Percentiles rank a stretch among this genome's conserved stretches.
Conservation (phyloP, 2,888 invertebrate species). For the Oithona nana region DNA sequence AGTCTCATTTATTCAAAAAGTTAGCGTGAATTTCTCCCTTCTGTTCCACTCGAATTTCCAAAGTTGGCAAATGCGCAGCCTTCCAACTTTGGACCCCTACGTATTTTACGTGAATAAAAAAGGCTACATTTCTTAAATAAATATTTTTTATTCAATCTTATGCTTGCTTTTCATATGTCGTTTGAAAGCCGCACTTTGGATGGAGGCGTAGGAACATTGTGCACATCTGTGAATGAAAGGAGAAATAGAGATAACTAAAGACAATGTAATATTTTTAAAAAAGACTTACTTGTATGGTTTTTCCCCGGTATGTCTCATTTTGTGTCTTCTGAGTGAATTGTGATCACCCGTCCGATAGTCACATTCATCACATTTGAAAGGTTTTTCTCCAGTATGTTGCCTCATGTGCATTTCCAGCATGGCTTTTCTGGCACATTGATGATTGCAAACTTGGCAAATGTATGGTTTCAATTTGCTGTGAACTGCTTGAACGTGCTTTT, state of each 20-base stretch:
- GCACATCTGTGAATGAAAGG: constrained; percentile 44
- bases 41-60: too few relatives aligned
- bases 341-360: constrained; percentile 53
- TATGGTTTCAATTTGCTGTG: constrained; percentile 46
- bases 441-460: constrained; percentile 45
- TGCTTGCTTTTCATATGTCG: constrained; percentile 58
- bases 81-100: too few relatives aligned
- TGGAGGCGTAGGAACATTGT: constrained; percentile 55
- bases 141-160: constrained; percentile 19
- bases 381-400: constrained; percentile 54
- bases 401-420: constrained; percentile 46
- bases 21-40: too few relatives aligned
- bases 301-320: constrained; percentile 51
- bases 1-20: too few relatives aligned
- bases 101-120: too few relatives aligned
- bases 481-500: constrained; percentile 38
- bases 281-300: constrained; percentile 40
- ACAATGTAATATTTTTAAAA: neutral
- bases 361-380: constrained; percentile 54
- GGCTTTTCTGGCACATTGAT: constrained; percentile 42
- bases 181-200: constrained; percentile 58
- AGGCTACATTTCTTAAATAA: too few relatives aligned
- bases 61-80: too few relatives aligned
- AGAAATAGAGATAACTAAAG: too few relatives aligned
- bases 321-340: constrained; percentile 58